Base-by-base conservation (phyloP, 2,888 invertebrate genomes). In the Habroteleia sp. region DNA sequence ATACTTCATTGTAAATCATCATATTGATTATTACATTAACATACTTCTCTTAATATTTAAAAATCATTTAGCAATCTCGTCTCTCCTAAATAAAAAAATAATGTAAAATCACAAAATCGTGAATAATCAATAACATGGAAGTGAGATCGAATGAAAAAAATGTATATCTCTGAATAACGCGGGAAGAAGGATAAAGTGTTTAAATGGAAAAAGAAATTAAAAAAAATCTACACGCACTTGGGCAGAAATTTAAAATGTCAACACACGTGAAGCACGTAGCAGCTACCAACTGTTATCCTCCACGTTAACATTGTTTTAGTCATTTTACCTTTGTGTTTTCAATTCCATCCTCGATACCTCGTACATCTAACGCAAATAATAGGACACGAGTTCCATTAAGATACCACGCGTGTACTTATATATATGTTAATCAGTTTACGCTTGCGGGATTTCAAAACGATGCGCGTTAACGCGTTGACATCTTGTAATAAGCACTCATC, bases 361-460 rank as follows among this genome's bases (percentile, higher is more conserved):
- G 46, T 62, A 62, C 42, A 54, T 52, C 52, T 60, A 63, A 54
- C 29, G 42, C 54, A 71, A 71, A 71, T 71, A 72, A 72, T 72
- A 50, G 63, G 50, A 72, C 63, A 42, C 50, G 56, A 48, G 56
- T 48, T 58, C 72, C 72, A 72, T 72, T 72, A 65, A 72, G 56
- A 65, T 72, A 56, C 63, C 56, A 65, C 29, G 50, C 72, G 39
- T 50, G 63, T 72, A 48, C 72, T 72, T n/a, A n/a, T 50, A 65
- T 72, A 50, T 56, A 72, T 72, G 72, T 48, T 72, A 72, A 72
- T 63, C 63, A 50, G 56, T 72, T 62, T 72, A 58, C 56, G 56
- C 72, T 72, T 3, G 42, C 8, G 54, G 63, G 56, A 72, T 72
- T 72, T 72, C 72, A 72, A 72, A 72, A 72, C 20, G 39, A 35